Evolutionary conservation across 2,113 vertebrate genomes (phyloP), one percentile per base, ranked within the genome.

Genomic region (Eudorcas thomsonii): DNA sequence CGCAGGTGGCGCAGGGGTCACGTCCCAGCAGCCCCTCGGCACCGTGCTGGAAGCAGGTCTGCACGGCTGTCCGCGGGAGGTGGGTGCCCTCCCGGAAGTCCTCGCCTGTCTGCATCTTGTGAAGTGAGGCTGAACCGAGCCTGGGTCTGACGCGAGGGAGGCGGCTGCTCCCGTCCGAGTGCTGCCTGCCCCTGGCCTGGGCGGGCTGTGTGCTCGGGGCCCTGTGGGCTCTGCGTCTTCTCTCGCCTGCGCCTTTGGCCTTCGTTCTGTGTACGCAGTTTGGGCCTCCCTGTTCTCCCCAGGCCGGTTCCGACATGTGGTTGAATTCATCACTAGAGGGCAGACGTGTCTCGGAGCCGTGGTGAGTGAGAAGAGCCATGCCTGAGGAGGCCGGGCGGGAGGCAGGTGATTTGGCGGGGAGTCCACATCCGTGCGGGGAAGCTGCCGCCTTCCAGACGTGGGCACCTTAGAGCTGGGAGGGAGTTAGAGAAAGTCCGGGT

Each of bases 251-350:
- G 2, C 50, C 71, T 95, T 67, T n/a, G 67, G 19, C 28, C 5
- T 83, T 2, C 33, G 4, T 52, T 91, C 62, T 71, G 9, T 88
- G 52, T n/a, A 17, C 28, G 2, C 17, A 26, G 43, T 39, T 77
- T 77, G 82, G 59, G 64, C 30, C 36, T 88, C 3, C 45, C 2
- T 2, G 3, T 67, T 78, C 77, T 80, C 83, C 39, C 39, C n/a
- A 11, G 62, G 54, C 52, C 39, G 28, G 1, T 92, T 77, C 59
- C 74, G 14, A 57, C 45, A 3, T 64, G 30, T 88, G 81, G 90
- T 87, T 90, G 87, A 94, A 39, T 94, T 36, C n/a, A 13, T 84
- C 98, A 80, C 98, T 94, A 97, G 97, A 91, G 97, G 97, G 97
- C 98, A 84, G 45, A 90, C 88, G 94, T 95, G 62, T 55, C 52